Evolutionary conservation across 2,888 invertebrate genomes (phyloP), one percentile per base, ranked within the genome.

Genomic region (Xylota sylvarum): DNA sequence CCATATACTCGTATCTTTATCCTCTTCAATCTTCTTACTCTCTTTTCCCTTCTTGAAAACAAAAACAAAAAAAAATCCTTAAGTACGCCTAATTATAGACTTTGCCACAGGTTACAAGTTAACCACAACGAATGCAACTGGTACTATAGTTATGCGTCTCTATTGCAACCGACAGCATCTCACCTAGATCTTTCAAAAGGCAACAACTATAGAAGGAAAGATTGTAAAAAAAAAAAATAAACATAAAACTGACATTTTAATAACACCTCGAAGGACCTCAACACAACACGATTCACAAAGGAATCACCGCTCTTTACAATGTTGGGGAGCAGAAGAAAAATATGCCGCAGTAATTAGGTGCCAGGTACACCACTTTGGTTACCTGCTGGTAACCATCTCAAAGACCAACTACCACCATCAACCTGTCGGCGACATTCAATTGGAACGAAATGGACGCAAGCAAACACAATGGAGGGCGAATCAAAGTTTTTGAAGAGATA

Each of bases 191-290:
- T n/a, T 6, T 55, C 4, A 35, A 35, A 12, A 19, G 5, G 12
- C 46, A 32, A 35, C 14, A 19, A 35, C 10, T n/a, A 32, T 23
- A 50, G 4, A 14, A 19, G 27, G 10, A 19, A 17, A 60, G 40
- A 30, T 30, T 40, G 40, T 40, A 62, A 35, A 23, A 52, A 30
- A 52, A 30, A 65, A 65, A 62, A 76, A 67, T 37, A 50, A 81
- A 81, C 67, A 81, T 19, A 76, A 76, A 35, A 67, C 70, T 81
- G 81, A 81, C 81, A 81, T 81, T 81, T 81, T 76, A 81, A 81
- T 76, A 81, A 81, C 81, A 81, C 81, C 81, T 81, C 30, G 50
- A 76, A 81, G 81, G 81, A 81, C 46, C 55, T 76, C 27, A 67
- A 76, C 67, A 32, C 67, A 67, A 74, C 74, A 67, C 74, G 60